Base-by-base conservation (phyloP, 2,888 invertebrate genomes). In the Oligia fasciuncula region DNA sequence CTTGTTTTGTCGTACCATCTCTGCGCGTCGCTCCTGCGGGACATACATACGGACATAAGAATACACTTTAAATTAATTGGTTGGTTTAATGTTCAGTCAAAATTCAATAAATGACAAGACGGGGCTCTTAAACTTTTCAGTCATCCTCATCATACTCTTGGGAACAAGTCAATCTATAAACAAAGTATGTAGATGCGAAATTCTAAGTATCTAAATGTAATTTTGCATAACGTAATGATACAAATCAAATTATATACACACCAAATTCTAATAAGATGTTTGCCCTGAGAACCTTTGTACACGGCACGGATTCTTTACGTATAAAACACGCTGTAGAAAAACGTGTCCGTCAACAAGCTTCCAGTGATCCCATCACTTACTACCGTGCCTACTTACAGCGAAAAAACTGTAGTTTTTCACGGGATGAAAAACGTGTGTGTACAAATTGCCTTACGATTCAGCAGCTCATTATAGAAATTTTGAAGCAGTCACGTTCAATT, bases 1-100 rank as follows among this genome's bases (percentile, higher is more conserved):
- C 97, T 99, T 99, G 96, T 99, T 99, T 97, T 98, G 98, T 92
- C 99, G 98, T 90, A 99, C 99, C 91, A 98, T 96, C 95, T 99
- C 99, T 73, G 99, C 99, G 93, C 98, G 98, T 92, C 98, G 98
- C 97, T 99, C 99, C 99, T 99, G 97, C 1, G 51, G 68, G 0
- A 83, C 94, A 79, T 14, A 72, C 14, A 29, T 9, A 14, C 6
- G 0, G 19, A 23, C 14, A 43, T 68, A 11, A 67, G 46, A 74
- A 76, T 29, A 80, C 46, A 54, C 13, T 29, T 3, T 19, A 19
- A 1, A 17, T 40, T 0, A 3, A n/a, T 43, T 40, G 6, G 4
- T 60, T 23, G 23, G 2, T 54, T 19, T 14, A 46, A 54, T 51
- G 23, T 54, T 35, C 8, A 54, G 5, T 46, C 63, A 8, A 60